Evolutionary conservation across 2,888 invertebrate species (phyloP), one percentile per base, ranked within the genome.

Genomic region (Coelopa pilipes): DNA sequence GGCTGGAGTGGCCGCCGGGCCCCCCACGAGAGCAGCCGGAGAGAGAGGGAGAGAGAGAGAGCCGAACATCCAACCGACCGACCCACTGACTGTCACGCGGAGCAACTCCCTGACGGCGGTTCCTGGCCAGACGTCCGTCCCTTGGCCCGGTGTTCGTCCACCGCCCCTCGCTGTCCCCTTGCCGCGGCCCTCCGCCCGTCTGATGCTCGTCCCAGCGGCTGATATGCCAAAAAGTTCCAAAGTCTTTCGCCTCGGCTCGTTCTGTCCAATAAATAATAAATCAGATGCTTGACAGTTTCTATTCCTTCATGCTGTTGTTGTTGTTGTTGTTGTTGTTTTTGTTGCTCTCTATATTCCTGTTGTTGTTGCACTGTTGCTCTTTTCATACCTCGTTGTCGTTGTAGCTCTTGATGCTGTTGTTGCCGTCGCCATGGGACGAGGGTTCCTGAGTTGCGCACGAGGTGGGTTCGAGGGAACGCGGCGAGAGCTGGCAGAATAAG

Each of bases 221-320:
- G 34, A 46, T 50, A 63, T 63, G 63, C 15, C n/a, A n/a, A n/a
- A n/a, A n/a, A n/a, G n/a, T n/a, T 21, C 63, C 34, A 63, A 12
- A 12, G 17, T 63, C 17, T 63, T 24, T 34, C 13, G 65, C 19
- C n/a, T 46, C 17, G n/a, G 65, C 49, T 46, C n/a, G 55, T 45
- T 34, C 57, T 55, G 57, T 45, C 57, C 57, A 17, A 68, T 68
- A 68, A 55, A 68, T 55, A 68, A 57, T 68, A 68, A 68, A 68
- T 68, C 57, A 55, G 68, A 70, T 75, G 72, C 75, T 75, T 70
- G 70, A 50, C 55, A 47, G 62, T 45, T 49, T 67, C 15, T 49
- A 53, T 53, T n/a, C n/a, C n/a, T n/a, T n/a, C n/a, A n/a, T n/a
- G n/a, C n/a, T n/a, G n/a, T n/a, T n/a, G n/a, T n/a, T n/a, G n/a